Evolutionary conservation across 1,140 invertebrate genomes (phyloP), one percentile per base, ranked within the genome.

Genomic region (Palaemon carinicauda): DNA sequence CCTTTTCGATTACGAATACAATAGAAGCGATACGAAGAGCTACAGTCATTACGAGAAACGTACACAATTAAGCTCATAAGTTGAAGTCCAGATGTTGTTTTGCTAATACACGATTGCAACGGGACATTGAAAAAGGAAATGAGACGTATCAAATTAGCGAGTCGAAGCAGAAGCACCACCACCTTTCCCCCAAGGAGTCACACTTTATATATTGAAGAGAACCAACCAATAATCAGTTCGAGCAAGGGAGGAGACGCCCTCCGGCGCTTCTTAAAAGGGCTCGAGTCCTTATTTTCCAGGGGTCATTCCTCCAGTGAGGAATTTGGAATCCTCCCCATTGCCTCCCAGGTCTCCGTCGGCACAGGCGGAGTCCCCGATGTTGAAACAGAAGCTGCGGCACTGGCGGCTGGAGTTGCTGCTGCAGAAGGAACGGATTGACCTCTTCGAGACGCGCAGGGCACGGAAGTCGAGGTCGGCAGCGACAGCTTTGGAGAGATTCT

Each of bases 301-400:
- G 19, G 69, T 79, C 60, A 80, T 74, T 17, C 78, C 84, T 0
- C 75, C 41, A 50, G 7, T 71, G 21, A 87, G 77, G 65, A 80
- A 80, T 21, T 53, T 19, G 65, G 78, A 74, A 53, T 87, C 84
- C 33, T 87, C 80, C 50, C 84, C 84, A 51, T 87, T 87, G 65
- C 50, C 54, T 4, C 77, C 84, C 15, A 87, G 15, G 33, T 87
- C 80, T 17, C 84, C 84, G 12, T 87, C 84, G 51, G 80, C 50
- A 29, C 84, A 87, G 50, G 84, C 60, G 19, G 77, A 74, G 65
- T 87, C 84, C 12, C 84, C 84, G 21, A 87, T 33, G 65, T 87
- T 80, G 24, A 87, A 87, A 65, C 84, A 87, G 50, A 80, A 71
- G 24, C 50, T 69, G 24, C 84, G 75, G 50, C 84, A 87, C 78